Percentiles rank a stretch among this genome's conserved stretches.
Conservation (phyloP, 2,797 vertebrate genomes). For the Passerculus sandwichensis region DNA sequence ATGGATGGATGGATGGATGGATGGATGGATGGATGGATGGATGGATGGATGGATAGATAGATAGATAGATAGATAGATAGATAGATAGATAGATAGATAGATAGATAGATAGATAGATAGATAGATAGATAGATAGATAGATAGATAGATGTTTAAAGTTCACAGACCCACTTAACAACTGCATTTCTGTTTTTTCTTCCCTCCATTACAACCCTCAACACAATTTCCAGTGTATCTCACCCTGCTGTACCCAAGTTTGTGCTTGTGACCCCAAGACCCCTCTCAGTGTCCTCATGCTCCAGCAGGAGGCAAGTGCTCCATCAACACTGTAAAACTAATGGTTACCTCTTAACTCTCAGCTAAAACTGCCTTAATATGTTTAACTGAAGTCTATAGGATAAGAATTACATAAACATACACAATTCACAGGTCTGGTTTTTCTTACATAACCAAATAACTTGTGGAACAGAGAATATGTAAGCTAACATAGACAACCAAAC, state of each 20-base stretch:
- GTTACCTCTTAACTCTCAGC: not conserved
- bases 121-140: too few relatives aligned
- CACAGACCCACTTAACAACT: not conserved
- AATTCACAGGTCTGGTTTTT: not conserved
- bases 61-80: too few relatives aligned
- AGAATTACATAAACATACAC: not conserved
- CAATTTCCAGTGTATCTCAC: not conserved
- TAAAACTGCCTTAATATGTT: not conserved
- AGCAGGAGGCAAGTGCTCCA: not conserved
- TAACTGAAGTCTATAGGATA: not conserved
- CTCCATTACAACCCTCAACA: not conserved
- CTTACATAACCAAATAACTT: not conserved
- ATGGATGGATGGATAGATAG: too few relatives aligned
- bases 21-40: accelerated
- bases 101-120: not conserved
- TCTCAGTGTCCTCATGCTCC: not conserved
- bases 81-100: not conserved
- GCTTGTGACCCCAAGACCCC: not conserved
- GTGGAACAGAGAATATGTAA: not conserved
- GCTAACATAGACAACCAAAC: not conserved
- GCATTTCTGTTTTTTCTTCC: not conserved
- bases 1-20: not conserved
- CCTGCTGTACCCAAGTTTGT: not conserved
- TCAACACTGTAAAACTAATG: not conserved
- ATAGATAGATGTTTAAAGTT: not conserved